Base-by-base conservation (phyloP, 2,888 invertebrate genomes). In the Caenorhabditis imperialis region DNA sequence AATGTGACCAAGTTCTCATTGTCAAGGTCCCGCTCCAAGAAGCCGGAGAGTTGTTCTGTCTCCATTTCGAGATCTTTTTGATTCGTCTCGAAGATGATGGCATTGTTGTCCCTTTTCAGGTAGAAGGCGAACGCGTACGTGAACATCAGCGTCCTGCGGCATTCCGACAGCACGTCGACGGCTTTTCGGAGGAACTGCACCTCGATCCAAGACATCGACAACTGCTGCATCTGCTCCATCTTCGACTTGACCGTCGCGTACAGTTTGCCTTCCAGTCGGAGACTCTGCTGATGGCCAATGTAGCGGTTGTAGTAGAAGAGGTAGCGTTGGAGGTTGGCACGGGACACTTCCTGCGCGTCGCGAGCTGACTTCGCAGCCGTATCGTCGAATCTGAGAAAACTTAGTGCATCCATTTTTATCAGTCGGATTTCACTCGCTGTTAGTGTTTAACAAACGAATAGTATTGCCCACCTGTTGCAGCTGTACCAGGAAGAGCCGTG, bases 151-250 rank as follows among this genome's bases (percentile, higher is more conserved):
- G 97, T 97, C 90, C 97, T 96, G 81, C 98, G 92, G 55, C 81
- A 80, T 74, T 88, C 88, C 74, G 89, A 89, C 22, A 91, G 86
- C 12, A 90, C 89, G 79, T 90, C 90, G 16, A 91, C 90, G 65
- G 98, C 98, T 90, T 96, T 94, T 90, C 94, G 94, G 86, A 99
- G 91, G 90, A 98, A 99, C 92, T 99, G 98, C 75, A 82, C 96
- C 92, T 99, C 98, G 87, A 98, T 98, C 98, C 98, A 99, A 82
- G 96, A 96, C 96, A 98, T 97, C 89, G 95, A 96, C 89, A 96
- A 95, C 89, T 96, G 95, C 89, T 99, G 98, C 97, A 99, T 97
- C 90, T 96, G 96, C 89, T 97, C 96, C 97, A 99, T 98, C 91
- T 98, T 98, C 89, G 93, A 93, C 90, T 96, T 95, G 70, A 97